Percentiles rank a stretch among this genome's conserved stretches.
These are phyloP conservation scores for Pseudorasbora parva DNA, from an alignment of 2,113 vertebrate genomes.

Conservation along the genomic window DNA sequence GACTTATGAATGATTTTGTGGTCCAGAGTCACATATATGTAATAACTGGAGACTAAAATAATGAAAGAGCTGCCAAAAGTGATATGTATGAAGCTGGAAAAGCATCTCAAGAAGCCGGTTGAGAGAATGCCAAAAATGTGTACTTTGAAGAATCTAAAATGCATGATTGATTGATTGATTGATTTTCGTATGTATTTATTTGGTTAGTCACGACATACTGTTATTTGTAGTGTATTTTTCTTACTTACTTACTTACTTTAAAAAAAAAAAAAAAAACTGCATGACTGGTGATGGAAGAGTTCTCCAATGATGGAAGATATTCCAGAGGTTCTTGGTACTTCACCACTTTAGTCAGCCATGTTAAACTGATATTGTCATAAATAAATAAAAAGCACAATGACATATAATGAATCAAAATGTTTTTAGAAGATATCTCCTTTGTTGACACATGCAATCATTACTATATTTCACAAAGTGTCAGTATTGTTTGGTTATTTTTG, in stretches of 20 bases:
- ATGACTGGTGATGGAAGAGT: too few relatives aligned
- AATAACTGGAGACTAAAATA: neutral
- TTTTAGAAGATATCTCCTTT: neutral
- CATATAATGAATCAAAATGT: neutral
- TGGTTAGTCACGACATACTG: neutral
- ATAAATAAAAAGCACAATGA: neutral
- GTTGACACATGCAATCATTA: neutral
- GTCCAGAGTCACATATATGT: too few relatives aligned
- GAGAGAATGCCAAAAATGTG: neutral
- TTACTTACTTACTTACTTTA: neutral
- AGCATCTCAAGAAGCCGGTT: neutral
- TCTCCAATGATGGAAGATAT: neutral
- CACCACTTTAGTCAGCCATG: neutral
- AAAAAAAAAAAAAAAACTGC: neutral
- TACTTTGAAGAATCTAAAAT: neutral
- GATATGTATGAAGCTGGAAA: neutral
- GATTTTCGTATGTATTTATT: neutral
- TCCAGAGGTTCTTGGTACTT: neutral
- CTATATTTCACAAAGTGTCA: neutral
- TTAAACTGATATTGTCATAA: neutral
- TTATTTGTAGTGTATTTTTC: neutral
- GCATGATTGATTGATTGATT: too few relatives aligned
- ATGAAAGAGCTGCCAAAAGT: neutral
- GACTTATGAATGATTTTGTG: too few relatives aligned
- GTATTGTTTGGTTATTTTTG: neutral